Conservation (phyloP, 2,797 vertebrate genomes). For the Coregonus ussuriensis region DNA sequence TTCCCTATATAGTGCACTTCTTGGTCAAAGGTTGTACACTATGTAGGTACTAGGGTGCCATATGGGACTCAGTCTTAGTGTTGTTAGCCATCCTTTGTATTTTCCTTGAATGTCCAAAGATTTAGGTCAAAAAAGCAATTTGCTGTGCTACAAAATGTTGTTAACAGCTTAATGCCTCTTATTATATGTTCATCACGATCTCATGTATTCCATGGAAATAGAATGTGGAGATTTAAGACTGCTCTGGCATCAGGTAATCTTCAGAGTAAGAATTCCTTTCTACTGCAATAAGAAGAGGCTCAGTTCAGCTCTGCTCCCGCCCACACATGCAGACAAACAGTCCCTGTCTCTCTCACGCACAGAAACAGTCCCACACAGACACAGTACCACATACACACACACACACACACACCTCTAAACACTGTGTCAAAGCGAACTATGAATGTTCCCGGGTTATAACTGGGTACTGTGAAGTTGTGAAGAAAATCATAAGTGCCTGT, state of each 20-base stretch:
- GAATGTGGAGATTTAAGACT: background rate
- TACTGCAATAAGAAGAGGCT: background rate
- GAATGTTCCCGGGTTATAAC: slow-evolving; percentile 38
- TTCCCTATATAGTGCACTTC: too few species aligned
- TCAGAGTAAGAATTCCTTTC: background rate
- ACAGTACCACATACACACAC: background rate
- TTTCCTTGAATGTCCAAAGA: background rate
- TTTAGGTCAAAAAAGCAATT: background rate
- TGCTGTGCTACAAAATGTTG: background rate
- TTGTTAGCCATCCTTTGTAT: background rate
- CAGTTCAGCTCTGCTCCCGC: background rate
- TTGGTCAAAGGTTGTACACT: too few species aligned
- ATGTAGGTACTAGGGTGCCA: background rate
- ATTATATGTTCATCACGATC: background rate
- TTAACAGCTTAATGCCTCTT: background rate
- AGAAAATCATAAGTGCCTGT: slow-evolving; percentile 52
- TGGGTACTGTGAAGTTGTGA: slow-evolving; percentile 39
- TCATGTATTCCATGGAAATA: background rate
- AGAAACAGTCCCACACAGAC: background rate
- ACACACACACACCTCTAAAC: slow-evolving; percentile 12
- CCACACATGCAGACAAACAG: background rate
- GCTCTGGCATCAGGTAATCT: background rate
- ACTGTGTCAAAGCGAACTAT: slow-evolving; percentile 33
- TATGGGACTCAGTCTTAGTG: background rate
- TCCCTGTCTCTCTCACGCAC: background rate